Evolutionary conservation across 2,113 vertebrate species (phyloP).

Genomic region (Larimichthys polyactis): DNA sequence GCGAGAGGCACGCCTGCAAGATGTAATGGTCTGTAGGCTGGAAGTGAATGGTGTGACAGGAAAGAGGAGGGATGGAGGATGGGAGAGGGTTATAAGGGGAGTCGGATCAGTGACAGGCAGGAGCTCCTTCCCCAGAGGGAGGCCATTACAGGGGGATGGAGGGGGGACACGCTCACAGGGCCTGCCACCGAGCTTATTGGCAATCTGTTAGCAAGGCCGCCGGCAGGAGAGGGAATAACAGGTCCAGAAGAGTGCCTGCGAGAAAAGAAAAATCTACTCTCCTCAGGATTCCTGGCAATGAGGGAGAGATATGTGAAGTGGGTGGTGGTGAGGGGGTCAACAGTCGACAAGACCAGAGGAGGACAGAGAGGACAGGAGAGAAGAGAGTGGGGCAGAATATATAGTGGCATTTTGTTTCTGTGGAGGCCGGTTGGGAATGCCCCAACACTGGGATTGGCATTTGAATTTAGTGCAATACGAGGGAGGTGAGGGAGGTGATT

Average conservation of each 20-base stretch:
- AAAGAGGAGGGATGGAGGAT: conserved; percentile 41
- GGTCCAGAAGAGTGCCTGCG: conserved; percentile 56
- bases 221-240: conserved; percentile 70
- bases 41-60: conserved; percentile 55
- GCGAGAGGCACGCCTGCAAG: conserved; percentile 22
- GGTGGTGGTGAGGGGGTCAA: conserved; percentile 59
- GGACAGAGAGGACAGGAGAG: conserved; percentile 32
- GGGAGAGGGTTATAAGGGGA: conserved; percentile 67
- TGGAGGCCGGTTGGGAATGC: conserved; percentile 49
- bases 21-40: conserved; percentile 48
- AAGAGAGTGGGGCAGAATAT: conserved; percentile 56
- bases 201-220: conserved; percentile 84
- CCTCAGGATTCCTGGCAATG: conserved; percentile 58
- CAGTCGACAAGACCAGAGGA: conserved; percentile 50
- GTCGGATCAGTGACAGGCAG: conserved; percentile 78
- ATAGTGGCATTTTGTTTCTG: conserved; percentile 66
- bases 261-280: conserved; percentile 75
- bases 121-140: conserved; percentile 73
- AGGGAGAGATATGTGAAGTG: conserved; percentile 48
- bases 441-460: conserved; percentile 66
- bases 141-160: conserved; percentile 71
- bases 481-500: conserved; percentile 55
- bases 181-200: conserved; percentile 82
- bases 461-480: conserved; percentile 67
- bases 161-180: conserved; percentile 63